These are phyloP conservation scores for Diaprepes abbreviatus DNA, from an alignment of 2,888 invertebrate species.

Conservation along the genomic window DNA sequence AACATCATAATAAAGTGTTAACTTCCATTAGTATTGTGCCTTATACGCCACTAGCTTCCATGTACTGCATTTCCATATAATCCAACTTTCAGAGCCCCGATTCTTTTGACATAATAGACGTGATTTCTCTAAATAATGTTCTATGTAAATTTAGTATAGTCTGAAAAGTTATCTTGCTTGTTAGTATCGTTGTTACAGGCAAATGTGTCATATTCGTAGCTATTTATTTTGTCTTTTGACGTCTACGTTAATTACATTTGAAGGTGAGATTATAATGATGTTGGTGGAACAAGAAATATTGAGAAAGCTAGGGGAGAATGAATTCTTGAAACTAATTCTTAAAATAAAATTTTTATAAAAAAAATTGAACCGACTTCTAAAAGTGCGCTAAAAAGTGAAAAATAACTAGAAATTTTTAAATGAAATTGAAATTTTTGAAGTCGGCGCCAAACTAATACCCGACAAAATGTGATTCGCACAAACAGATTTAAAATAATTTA, in stretches of 20 bases:
- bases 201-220: background rate
- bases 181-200: background rate
- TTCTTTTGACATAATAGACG: conserved; percentile 13
- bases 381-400: too few relatives aligned
- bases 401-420: too few relatives aligned
- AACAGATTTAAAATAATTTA: too few relatives aligned
- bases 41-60: background rate
- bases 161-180: conserved; percentile 11
- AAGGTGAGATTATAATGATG: too few relatives aligned
- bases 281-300: too few relatives aligned
- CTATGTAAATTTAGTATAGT: conserved; percentile 4
- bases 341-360: too few relatives aligned
- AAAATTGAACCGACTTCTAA: too few relatives aligned
- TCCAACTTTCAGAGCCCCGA: background rate
- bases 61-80: conserved; percentile 4
- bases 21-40: background rate
- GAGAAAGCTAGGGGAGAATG: too few relatives aligned
- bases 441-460: too few relatives aligned
- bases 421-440: too few relatives aligned
- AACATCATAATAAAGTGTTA: background rate
- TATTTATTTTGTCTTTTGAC: background rate
- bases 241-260: background rate
- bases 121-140: conserved; percentile 17
- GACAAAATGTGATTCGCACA: too few relatives aligned
- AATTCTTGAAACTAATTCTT: too few relatives aligned